Evolutionary conservation across 2,113 vertebrate species (phyloP).

Genomic region (Thinocorus orbignyianus): DNA sequence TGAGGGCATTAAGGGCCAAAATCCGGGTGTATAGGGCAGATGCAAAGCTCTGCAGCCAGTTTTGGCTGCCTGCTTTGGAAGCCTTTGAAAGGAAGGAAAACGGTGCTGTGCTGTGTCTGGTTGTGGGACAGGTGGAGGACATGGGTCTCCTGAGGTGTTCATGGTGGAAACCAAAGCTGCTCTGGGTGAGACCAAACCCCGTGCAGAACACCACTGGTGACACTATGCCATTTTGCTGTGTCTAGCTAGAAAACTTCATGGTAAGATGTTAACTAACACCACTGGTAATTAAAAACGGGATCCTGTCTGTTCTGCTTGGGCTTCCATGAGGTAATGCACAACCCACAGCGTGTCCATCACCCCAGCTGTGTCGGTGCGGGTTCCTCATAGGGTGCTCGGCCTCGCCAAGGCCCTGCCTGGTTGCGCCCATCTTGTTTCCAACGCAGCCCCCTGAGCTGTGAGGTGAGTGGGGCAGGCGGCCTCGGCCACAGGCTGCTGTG

Average conservation of each 20-base stretch:
- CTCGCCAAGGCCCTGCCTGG: background rate
- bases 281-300: background rate
- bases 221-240: fast-evolving
- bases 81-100: background rate
- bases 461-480: background rate
- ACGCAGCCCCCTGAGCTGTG: fast-evolving
- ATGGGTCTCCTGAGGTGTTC: background rate
- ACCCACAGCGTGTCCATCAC: fast-evolving
- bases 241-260: background rate
- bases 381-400: fast-evolving
- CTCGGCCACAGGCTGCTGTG: fast-evolving
- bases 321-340: fast-evolving
- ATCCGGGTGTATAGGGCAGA: fast-evolving
- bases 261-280: background rate
- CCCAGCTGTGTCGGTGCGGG: fast-evolving
- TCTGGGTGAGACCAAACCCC: fast-evolving
- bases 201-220: background rate
- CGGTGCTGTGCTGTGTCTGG: fast-evolving
- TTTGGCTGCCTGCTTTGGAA: fast-evolving
- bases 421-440: background rate
- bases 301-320: background rate
- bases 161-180: background rate
- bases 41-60: no score
- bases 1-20: background rate
- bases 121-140: fast-evolving